Evolutionary conservation across 1,140 invertebrate genomes (phyloP), one percentile per base, ranked within the genome.

Genomic region (Trachymyrmex cornetzi): DNA sequence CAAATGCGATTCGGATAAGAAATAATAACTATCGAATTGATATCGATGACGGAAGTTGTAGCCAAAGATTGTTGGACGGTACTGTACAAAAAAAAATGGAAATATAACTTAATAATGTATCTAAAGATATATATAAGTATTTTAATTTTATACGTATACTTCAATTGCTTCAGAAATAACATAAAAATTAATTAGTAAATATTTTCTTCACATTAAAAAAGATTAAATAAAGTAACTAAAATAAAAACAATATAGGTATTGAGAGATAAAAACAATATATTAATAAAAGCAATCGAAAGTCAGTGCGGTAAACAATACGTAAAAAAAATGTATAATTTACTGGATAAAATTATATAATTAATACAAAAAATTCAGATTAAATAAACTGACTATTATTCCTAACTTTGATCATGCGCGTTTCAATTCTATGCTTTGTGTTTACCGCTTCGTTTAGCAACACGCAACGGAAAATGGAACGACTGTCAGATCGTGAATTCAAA

Each of bases 361-460:
- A 11, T 11, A 11, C 11, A 44, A 12, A 44, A 12, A 44, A 44
- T 11, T 44, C 38, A 30, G 19, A 55, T 53, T 19, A 77, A 34
- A 77, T 44, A 44, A 77, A 38, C 55, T 34, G 22, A 69, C 44
- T 61, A 44, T 82, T 72, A 44, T 72, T 72, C 7, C 38, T 24
- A 53, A 55, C 34, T 55, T 44, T 16, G 9, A 80, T 53, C 12
- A 24, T 3, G 16, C 30, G 34, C 1, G 9, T 67, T 55, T 69
- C 44, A 19, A 22, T 7, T 72, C 27, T 66, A 9, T 9, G 44
- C 19, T 81, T 44, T 67, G 14, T 53, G 24, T 16, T 79, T 69
- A 24, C 30, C 30, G 7, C 16, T 59, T 81, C 16, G 22, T 81
- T 82, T 22, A 48, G 16, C n/a, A 66, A 57, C 3, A 4, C 27